Evolutionary conservation across 2,113 vertebrate species (phyloP).

Genomic region (Indri indri): DNA sequence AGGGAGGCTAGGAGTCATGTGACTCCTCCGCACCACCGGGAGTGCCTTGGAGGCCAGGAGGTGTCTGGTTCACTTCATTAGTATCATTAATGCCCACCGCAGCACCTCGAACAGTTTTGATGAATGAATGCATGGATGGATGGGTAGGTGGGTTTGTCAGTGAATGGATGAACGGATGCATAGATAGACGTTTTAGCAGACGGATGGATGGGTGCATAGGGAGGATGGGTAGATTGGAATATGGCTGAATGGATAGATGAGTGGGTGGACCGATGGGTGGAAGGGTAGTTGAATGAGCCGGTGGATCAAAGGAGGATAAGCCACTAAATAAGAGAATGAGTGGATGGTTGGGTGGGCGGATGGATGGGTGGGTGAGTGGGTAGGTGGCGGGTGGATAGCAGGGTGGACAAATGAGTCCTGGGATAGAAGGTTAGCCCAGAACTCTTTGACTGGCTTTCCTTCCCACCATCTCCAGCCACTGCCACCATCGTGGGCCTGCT

Average conservation of each 20-base stretch:
- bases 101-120: not conserved
- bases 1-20: not conserved
- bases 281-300: not conserved
- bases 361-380: not conserved
- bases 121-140: not conserved
- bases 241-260: not conserved
- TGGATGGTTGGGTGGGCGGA: accelerated
- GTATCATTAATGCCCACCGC: not conserved
- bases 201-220: not conserved
- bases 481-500: constrained; percentile 54
- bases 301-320: not conserved
- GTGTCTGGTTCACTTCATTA: not conserved
- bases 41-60: not conserved
- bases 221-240: not conserved
- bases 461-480: not conserved
- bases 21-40: not conserved
- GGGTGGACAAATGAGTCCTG: not conserved
- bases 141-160: accelerated
- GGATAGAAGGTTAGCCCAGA: not conserved
- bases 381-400: not conserved
- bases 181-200: not conserved
- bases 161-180: not conserved
- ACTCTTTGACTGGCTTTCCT: not conserved
- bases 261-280: not conserved
- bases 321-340: not conserved